phyloP scores from a whole-genome alignment of 2,888 invertebrate species.

The Brassicogethes aeneus region DNA sequence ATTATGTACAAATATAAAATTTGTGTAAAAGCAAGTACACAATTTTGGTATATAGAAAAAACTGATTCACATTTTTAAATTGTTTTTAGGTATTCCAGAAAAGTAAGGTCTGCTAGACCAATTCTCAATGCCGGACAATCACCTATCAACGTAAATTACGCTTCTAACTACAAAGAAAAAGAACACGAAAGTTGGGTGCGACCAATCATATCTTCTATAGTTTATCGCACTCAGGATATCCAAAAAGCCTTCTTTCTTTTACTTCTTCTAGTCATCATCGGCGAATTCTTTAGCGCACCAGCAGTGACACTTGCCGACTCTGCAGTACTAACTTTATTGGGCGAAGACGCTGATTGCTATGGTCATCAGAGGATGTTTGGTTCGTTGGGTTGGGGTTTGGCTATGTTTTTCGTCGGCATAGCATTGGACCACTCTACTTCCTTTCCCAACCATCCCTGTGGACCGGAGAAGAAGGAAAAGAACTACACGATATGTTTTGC shows the following conservation, averaged over 20 bases:
- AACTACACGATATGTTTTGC: constrained; percentile 99
- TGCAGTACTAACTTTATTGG: constrained; percentile 80
- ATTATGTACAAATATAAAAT: too few species aligned
- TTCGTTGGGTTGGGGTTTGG: constrained; percentile 69
- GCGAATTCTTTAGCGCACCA: constrained; percentile 96
- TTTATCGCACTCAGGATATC: constrained; percentile 83
- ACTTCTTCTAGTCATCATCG: constrained; percentile 84
- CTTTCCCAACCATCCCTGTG: constrained; percentile 89
- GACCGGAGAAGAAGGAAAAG: constrained; percentile 82
- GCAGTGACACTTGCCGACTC: constrained; percentile 92
- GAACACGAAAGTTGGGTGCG: constrained; percentile 71
- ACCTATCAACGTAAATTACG: constrained; percentile 67
- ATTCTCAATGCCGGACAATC: constrained; percentile 49
- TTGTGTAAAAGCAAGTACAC: too few species aligned
- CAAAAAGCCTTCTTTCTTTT: constrained; percentile 94
- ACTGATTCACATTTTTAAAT: neutral
- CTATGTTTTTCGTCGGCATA: constrained; percentile 98
- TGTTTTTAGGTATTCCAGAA: constrained; percentile 29
- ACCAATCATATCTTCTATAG: constrained; percentile 88
- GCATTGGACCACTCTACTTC: constrained; percentile 94
- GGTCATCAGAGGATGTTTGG: constrained; percentile 94
- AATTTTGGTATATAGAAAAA: too few species aligned
- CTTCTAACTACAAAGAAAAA: constrained; percentile 62
- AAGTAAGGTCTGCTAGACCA: constrained; percentile 39
- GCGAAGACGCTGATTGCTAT: constrained; percentile 82